A percentile compares a stretch with the other conserved stretches of the same genome.
These are phyloP conservation scores for Oceanodroma leucorhoa DNA, from an alignment of 2,797 vertebrate species.

Conservation along the genomic window DNA sequence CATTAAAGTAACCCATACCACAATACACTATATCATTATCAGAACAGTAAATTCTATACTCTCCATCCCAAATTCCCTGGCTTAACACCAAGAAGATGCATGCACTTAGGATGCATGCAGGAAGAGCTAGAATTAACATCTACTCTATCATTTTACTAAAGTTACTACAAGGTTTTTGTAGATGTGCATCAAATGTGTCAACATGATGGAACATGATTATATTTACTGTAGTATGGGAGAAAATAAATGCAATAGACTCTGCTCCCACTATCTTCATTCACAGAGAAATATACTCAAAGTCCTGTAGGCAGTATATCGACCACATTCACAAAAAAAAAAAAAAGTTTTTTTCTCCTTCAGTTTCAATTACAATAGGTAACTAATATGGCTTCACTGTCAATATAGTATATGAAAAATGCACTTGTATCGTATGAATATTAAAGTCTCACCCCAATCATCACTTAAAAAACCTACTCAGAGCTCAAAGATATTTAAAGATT, in stretches of 20 bases:
- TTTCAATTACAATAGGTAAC: not conserved
- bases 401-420: not conserved
- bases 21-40: not conserved
- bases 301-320: not conserved
- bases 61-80: not conserved
- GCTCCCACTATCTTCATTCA: not conserved
- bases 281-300: not conserved
- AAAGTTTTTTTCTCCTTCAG: rapidly evolving
- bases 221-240: not conserved
- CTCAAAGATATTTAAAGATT: not conserved
- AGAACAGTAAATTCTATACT: not conserved
- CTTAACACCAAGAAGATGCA: not conserved
- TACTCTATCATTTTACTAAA: not conserved
- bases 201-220: not conserved
- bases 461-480: not conserved
- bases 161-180: not conserved
- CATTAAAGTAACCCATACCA: not conserved
- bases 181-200: rapidly evolving
- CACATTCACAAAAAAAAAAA: not conserved
- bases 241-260: not conserved
- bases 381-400: not conserved
- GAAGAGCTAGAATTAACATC: not conserved
- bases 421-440: not conserved
- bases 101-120: rapidly evolving
- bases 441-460: not conserved